These are phyloP conservation scores for Plagodis pulveraria DNA, from an alignment of 2,888 invertebrate species.

Conservation along the genomic window DNA sequence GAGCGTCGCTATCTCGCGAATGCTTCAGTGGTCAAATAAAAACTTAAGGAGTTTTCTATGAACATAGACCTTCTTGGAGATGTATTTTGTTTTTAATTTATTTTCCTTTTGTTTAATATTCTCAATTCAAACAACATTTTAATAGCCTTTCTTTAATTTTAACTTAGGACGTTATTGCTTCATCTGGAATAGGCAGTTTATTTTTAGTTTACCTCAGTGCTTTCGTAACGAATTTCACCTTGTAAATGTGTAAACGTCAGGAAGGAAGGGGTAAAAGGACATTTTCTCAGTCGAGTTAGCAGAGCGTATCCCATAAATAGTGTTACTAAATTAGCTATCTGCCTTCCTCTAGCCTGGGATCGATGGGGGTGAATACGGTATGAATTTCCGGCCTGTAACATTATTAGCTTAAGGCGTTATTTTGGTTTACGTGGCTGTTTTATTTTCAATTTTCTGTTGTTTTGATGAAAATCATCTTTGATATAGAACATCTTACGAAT, in stretches of 20 bases:
- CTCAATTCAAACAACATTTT: constrained; percentile 8
- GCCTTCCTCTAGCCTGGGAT: constrained; percentile 14
- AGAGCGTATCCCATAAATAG: constrained; percentile 26
- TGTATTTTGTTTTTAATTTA: constrained; percentile 6
- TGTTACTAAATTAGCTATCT: constrained; percentile 31
- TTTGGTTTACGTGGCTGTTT: background rate
- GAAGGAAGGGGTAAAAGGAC: constrained; percentile 17
- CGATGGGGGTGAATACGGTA: constrained; percentile 16
- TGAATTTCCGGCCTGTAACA: constrained; percentile 9
- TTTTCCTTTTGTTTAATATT: background rate
- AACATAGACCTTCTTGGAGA: constrained; percentile 49
- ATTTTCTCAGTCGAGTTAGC: constrained; percentile 33
- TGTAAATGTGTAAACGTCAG: constrained; percentile 3
- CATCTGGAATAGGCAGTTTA: constrained; percentile 1
- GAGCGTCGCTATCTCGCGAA: constrained; percentile 80
- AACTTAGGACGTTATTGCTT: background rate
- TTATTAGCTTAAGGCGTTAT: constrained; percentile 9
- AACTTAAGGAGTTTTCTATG: constrained; percentile 80
- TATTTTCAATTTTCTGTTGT: no score
- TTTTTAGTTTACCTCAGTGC: constrained; percentile 7
- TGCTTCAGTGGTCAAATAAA: constrained; percentile 86
- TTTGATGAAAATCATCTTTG: background rate
- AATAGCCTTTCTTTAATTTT: background rate
- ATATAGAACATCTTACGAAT: no score
- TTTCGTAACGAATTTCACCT: background rate